Percentiles rank a stretch among this genome's conserved stretches.
phyloP scores from a whole-genome alignment of 2,113 vertebrate species.

The Uria lomvia region DNA sequence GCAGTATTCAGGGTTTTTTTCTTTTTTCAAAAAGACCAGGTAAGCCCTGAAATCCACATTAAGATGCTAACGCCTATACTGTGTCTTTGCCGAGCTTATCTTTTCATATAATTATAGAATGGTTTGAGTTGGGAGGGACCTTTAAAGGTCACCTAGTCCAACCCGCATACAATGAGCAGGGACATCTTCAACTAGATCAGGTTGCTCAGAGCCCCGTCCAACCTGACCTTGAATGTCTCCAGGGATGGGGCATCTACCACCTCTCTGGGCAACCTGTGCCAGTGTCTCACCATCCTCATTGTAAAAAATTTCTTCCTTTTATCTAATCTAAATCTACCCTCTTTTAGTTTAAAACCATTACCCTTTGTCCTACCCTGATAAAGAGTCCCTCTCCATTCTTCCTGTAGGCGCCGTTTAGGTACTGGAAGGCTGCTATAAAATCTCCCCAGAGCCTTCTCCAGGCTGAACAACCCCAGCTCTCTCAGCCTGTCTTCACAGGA shows the following conservation, averaged over 20 bases:
- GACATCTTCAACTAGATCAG: not conserved
- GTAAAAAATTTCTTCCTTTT: not conserved
- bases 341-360: not conserved
- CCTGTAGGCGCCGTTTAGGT: not conserved
- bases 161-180: not conserved
- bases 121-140: not conserved
- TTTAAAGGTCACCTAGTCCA: not conserved
- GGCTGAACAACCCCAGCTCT: not conserved
- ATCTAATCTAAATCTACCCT: not conserved
- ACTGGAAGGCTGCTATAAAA: not conserved
- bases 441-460: not conserved
- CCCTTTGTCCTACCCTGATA: not conserved
- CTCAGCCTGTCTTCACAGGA: not conserved
- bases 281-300: not conserved
- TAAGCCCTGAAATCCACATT: not conserved
- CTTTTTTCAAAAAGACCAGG: not conserved
- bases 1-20: not conserved
- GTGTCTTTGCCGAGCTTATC: not conserved
- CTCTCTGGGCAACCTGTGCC: not conserved
- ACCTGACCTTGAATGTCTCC: not conserved
- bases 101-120: not conserved
- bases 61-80: not conserved
- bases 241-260: not conserved
- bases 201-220: not conserved
- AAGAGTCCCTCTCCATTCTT: not conserved